phyloP scores from a whole-genome alignment of 1,140 invertebrate species.

The Drosophila burlai region DNA sequence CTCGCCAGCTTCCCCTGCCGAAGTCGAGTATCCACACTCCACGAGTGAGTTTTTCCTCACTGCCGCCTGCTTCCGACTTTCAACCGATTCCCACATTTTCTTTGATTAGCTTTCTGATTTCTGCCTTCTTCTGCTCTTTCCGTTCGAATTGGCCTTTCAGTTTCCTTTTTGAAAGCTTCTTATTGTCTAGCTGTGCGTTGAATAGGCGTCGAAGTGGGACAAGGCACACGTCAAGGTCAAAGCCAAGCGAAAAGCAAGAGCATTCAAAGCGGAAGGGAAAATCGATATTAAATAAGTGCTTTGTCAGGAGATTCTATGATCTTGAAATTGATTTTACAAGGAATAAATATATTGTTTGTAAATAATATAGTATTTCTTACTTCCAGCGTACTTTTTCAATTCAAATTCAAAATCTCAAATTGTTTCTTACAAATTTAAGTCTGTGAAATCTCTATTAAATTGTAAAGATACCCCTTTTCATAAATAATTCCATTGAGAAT shows the following conservation, averaged over 20 bases:
- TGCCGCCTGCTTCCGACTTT: slow-evolving; percentile 24
- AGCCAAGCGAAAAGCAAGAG: slow-evolving; percentile 32
- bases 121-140: slow-evolving; percentile 32
- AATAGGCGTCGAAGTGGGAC: slow-evolving; percentile 42
- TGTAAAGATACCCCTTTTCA: too few species aligned
- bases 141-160: slow-evolving; percentile 53
- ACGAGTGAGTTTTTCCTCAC: not conserved
- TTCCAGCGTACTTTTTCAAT: not conserved
- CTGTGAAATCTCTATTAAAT: too few species aligned
- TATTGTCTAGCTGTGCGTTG: slow-evolving; percentile 7
- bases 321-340: not conserved
- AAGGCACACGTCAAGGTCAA: slow-evolving; percentile 65
- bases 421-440: not conserved
- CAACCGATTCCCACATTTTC: slow-evolving; percentile 9
- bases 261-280: slow-evolving; percentile 31
- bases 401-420: too few species aligned
- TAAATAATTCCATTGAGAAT: too few species aligned
- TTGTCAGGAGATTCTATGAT: not conserved
- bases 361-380: not conserved
- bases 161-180: slow-evolving; percentile 59
- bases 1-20: not conserved
- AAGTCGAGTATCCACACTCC: not conserved
- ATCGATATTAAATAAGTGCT: slow-evolving; percentile 9
- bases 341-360: too few species aligned
- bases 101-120: slow-evolving; percentile 47